Evolutionary conservation across 2,797 vertebrate genomes (phyloP).

Genomic region (Manis pentadactyla): DNA sequence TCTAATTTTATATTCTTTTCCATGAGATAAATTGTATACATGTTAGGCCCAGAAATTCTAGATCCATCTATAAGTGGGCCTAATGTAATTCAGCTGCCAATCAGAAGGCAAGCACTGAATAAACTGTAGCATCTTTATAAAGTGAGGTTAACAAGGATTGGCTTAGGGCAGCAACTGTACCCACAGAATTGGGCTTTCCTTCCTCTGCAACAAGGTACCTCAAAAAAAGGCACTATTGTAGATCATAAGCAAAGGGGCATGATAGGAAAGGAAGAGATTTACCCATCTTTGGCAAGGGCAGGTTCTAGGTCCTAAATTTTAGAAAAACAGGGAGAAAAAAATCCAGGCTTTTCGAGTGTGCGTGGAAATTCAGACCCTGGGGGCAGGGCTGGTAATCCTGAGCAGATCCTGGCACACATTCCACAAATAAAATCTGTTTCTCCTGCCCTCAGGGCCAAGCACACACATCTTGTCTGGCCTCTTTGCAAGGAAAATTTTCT

Average conservation of each 20-base stretch:
- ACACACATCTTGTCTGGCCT: background rate
- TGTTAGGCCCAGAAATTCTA: background rate
- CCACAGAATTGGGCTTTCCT: background rate
- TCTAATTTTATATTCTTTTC: background rate
- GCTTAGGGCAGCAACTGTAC: background rate
- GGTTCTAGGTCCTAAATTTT: background rate
- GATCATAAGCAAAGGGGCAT: background rate
- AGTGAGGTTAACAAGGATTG: background rate
- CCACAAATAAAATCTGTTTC: background rate
- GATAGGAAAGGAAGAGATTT: background rate
- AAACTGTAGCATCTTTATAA: background rate
- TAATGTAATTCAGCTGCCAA: background rate
- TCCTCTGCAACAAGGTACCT: background rate
- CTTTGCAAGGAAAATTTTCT: background rate
- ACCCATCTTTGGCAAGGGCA: background rate
- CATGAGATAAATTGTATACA: background rate
- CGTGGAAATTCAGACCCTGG: background rate
- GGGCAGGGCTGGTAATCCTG: background rate
- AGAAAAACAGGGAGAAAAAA: background rate
- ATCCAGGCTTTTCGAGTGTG: background rate
- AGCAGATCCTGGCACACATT: background rate
- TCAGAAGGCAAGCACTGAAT: background rate
- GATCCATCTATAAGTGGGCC: background rate
- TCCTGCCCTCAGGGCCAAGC: background rate
- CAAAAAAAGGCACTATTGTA: background rate